Conservation (phyloP, 2,888 invertebrate genomes). For the Ophioninae sp. region DNA sequence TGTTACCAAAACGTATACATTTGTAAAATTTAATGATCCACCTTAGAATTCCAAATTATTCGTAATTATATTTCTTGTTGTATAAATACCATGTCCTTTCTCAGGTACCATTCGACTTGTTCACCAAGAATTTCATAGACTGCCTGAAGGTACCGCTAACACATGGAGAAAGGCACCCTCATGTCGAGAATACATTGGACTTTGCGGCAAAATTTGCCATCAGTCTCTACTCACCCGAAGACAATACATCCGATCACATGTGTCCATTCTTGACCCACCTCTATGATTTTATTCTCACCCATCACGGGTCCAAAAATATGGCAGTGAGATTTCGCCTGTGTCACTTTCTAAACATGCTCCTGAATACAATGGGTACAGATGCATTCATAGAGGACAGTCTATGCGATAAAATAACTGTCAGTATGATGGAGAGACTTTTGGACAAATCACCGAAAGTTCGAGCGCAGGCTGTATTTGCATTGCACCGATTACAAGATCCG, state of each 20-base stretch:
- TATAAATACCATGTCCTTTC: neutral
- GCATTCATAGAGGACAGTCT: slow-evolving; percentile 89
- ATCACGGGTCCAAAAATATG: slow-evolving; percentile 82
- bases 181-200: slow-evolving; percentile 86
- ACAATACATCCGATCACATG: slow-evolving; percentile 80
- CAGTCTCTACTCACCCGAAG: slow-evolving; percentile 80
- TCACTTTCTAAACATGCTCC: slow-evolving; percentile 88
- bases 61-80: no score
- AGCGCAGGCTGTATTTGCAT: slow-evolving; percentile 89
- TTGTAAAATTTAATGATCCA: neutral
- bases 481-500: slow-evolving; percentile 91
- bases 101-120: slow-evolving; percentile 83
- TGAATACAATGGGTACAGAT: slow-evolving; percentile 88
- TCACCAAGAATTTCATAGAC: slow-evolving; percentile 81
- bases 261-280: slow-evolving; percentile 83
- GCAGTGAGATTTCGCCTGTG: slow-evolving; percentile 88
- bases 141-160: slow-evolving; percentile 68
- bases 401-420: slow-evolving; percentile 87
- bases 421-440: slow-evolving; percentile 86
- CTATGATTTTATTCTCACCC: slow-evolving; percentile 84
- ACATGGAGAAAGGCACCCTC: slow-evolving; percentile 86
- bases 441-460: slow-evolving; percentile 90
- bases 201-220: slow-evolving; percentile 88
- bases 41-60: no score
- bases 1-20: neutral